Conservation (phyloP, 2,113 vertebrate genomes). For the Alouatta palliata region DNA sequence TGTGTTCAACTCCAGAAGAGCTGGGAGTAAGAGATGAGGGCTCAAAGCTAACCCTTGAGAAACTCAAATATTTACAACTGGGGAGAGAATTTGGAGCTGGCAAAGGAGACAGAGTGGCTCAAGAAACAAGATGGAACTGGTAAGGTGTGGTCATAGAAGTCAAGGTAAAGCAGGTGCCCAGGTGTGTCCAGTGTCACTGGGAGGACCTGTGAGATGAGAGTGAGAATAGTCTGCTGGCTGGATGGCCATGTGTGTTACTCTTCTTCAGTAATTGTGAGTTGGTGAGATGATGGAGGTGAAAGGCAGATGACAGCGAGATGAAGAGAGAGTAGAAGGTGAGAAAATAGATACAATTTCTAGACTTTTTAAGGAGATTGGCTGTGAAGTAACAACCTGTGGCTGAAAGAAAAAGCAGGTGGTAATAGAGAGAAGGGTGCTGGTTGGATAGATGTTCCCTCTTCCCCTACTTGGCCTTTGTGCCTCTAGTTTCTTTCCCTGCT, state of each 20-base stretch:
- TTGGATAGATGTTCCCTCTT: background rate
- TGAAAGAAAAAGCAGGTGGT: background rate
- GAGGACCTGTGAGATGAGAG: no score
- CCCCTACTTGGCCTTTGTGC: background rate
- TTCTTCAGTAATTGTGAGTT: background rate
- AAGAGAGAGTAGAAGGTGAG: background rate
- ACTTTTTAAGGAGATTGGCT: background rate
- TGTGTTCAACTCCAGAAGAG: background rate
- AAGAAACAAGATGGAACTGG: fast-evolving
- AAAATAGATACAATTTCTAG: background rate
- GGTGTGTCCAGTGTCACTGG: fast-evolving
- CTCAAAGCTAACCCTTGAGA: background rate
- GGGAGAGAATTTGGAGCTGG: background rate
- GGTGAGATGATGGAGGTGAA: background rate
- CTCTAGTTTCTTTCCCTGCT: background rate
- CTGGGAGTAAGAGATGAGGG: background rate
- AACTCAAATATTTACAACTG: background rate
- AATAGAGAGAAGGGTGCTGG: background rate
- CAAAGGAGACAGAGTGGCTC: background rate
- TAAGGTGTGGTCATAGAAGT: background rate
- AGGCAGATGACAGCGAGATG: fast-evolving
- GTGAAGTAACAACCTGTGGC: background rate
- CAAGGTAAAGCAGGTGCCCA: fast-evolving
- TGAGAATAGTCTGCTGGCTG: background rate
- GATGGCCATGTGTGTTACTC: background rate